Evolutionary conservation across 2,888 invertebrate genomes (phyloP).

Genomic region (Phymatocera aterrima): DNA sequence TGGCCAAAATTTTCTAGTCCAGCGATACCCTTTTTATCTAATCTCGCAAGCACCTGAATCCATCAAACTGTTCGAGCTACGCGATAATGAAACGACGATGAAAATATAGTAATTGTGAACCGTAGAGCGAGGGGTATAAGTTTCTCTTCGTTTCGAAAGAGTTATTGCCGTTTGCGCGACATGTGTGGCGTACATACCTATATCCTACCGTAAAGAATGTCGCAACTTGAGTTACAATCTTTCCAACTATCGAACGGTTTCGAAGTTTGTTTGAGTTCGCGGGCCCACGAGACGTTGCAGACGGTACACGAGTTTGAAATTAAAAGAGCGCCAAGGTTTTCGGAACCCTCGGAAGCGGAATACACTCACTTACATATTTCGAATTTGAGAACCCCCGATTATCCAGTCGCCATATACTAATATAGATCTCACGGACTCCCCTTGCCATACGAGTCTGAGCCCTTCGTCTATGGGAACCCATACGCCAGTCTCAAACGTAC

Average conservation of each 20-base stretch:
- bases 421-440: conserved; percentile 74
- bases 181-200: not conserved
- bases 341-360: not conserved
- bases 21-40: too few species aligned
- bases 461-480: conserved; percentile 66
- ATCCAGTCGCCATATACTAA: conserved; percentile 65
- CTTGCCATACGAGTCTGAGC: conserved; percentile 69
- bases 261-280: conserved; percentile 38
- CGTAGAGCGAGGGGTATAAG: not conserved
- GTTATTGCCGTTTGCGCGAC: not conserved
- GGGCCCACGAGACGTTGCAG: not conserved
- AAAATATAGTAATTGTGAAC: not conserved
- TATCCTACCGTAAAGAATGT: conserved; percentile 19
- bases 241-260: not conserved
- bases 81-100: not conserved
- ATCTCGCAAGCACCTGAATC: not conserved
- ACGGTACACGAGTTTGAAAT: not conserved
- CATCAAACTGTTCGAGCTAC: not conserved
- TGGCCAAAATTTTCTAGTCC: too few species aligned
- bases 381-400: conserved; percentile 61
- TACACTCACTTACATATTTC: too few species aligned
- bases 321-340: not conserved
- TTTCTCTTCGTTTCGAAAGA: not conserved
- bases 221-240: conserved; percentile 21
- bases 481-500: conserved; percentile 52